Evolutionary conservation across 2,113 vertebrate species (phyloP), one percentile per base, ranked within the genome.

Genomic region (Erythrocebus patas): DNA sequence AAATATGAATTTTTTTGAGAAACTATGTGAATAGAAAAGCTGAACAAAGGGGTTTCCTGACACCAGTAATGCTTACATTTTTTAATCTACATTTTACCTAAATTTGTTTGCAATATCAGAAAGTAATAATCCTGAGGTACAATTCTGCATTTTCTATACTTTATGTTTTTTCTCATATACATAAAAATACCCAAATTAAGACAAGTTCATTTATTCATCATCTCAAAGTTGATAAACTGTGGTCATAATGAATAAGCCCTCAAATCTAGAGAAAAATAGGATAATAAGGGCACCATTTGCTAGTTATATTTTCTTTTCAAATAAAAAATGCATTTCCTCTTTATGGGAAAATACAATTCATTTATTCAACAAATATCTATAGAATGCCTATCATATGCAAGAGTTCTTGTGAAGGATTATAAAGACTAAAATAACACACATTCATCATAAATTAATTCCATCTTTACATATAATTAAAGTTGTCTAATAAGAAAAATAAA

Each of bases 11-110:
- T 87, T 91, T 87, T 88, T 52, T 35, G 48, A 92, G 82, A 96
- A 97, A 91, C 92, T 82, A 87, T 64, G 25, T 87, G 76, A 75
- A 66, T 73, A 87, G 25, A 96, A 93, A 97, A 96, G 45, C n/a
- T 27, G 59, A 93, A 89, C 66, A 91, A 91, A 93, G 55, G 45
- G 30, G 76, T 52, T 66, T 35, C 82, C 27, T 83, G 79, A 76
- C 18, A 73, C 27, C 48, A 84, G 73, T 96, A 84, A 66, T 89
- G 75, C 35, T 72, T 10, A 12, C 8, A 94, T 32, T 64, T 83
- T 87, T 88, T 66, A 55, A 86, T 59, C 61, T 64, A 85, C 17
- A 59, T 80, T 30, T 92, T 86, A 64, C 11, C 20, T 72, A 89
- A 95, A 12, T 72, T 20, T 87, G 43, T 79, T 64, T 89, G 11